A percentile compares a stretch with the other conserved stretches of the same genome.
These are phyloP conservation scores for Capitulum mitella DNA, from an alignment of 2,888 invertebrate species.

Conservation along the genomic window DNA sequence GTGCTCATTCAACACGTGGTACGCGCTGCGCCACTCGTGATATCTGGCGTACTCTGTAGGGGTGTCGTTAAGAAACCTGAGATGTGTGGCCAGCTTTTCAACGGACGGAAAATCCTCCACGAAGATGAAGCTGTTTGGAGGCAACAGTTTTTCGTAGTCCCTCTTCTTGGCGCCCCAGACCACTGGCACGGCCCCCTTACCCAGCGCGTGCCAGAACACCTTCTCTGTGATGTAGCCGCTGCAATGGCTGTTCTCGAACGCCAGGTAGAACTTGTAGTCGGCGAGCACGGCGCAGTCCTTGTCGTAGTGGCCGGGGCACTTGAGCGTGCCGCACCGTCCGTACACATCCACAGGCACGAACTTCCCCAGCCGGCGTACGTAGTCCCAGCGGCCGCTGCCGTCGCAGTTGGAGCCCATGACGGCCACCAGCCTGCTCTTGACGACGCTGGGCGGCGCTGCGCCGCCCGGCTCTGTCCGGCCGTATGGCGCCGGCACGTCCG, in stretches of 20 bases:
- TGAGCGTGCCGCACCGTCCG: conserved; percentile 42
- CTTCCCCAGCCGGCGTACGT: conserved; percentile 40
- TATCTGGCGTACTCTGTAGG: conserved; percentile 32
- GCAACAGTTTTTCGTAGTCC: conserved; percentile 51
- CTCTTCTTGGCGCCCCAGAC: conserved; percentile 54
- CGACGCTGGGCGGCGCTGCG: background rate
- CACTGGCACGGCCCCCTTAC: conserved; percentile 56
- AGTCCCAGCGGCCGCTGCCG: conserved; percentile 40
- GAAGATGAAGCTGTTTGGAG: conserved; percentile 57
- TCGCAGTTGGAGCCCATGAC: conserved; percentile 40
- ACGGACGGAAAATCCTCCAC: conserved; percentile 48
- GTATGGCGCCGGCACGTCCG: conserved; percentile 45
- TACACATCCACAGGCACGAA: conserved; percentile 41
- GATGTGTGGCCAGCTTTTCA: conserved; percentile 49
- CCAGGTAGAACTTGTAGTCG: conserved; percentile 59
- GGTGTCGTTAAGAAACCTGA: conserved; percentile 42
- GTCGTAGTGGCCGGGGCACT: conserved; percentile 51
- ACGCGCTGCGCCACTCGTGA: conserved; percentile 43
- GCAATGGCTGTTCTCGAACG: conserved; percentile 63
- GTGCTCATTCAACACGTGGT: conserved; percentile 56
- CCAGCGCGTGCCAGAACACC: conserved; percentile 57
- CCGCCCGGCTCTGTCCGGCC: conserved; percentile 39
- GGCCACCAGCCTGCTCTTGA: conserved; percentile 36
- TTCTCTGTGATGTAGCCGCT: conserved; percentile 64
- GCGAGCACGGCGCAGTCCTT: conserved; percentile 53